Conservation (phyloP, 1,140 invertebrate species). For the Geopemphigus sp. region DNA sequence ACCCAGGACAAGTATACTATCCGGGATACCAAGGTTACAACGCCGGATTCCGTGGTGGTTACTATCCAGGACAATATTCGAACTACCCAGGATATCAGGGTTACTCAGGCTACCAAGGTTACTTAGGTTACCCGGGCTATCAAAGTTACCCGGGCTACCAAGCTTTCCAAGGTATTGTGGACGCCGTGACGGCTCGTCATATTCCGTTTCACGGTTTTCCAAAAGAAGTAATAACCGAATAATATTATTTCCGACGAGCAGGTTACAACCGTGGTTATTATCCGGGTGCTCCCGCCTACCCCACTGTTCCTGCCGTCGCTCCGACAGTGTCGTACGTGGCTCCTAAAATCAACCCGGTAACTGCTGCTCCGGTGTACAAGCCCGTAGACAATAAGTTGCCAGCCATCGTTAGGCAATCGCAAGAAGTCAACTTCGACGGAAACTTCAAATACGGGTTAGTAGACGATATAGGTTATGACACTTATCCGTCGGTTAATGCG, state of each 20-base stretch:
- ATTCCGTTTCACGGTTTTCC: no score
- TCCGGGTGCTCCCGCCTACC: background rate
- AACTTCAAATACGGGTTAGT: constrained; percentile 58
- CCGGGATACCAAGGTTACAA: constrained; percentile 26
- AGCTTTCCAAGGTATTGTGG: constrained; percentile 10
- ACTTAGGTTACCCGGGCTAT: background rate
- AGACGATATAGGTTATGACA: background rate
- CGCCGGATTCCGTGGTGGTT: constrained; percentile 1
- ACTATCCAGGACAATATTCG: constrained; percentile 22
- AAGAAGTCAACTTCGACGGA: constrained; percentile 53
- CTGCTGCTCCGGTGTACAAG: constrained; percentile 6
- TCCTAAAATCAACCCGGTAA: background rate
- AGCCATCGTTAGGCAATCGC: constrained; percentile 60
- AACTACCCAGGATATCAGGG: constrained; percentile 21
- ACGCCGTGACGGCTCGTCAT: background rate
- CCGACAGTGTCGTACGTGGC: background rate
- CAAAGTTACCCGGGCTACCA: background rate
- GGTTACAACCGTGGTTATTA: constrained; percentile 39
- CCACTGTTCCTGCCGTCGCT: background rate
- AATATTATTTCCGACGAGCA: background rate
- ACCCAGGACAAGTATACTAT: background rate
- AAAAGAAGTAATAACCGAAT: no score
- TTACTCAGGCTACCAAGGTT: background rate
- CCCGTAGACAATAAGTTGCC: background rate
- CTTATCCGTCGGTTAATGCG: no score